Conservation (phyloP, 2,888 invertebrate species). For the Yponomeuta plumbellus region DNA sequence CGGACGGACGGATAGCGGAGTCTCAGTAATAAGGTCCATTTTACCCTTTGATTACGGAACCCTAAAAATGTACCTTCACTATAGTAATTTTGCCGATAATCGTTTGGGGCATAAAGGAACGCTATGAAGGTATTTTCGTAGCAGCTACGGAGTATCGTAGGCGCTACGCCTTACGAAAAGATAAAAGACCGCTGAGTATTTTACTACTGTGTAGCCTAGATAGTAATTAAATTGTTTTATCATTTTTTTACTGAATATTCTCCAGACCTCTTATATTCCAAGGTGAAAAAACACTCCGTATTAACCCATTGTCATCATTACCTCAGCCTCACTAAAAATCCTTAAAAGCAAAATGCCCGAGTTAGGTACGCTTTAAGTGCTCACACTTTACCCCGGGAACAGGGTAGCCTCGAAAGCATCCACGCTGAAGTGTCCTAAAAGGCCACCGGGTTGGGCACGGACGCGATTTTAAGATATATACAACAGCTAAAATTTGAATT, state of each 20-base stretch:
- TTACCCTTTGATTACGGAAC: too few species aligned
- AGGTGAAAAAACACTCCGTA: not conserved
- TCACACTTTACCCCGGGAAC: not conserved
- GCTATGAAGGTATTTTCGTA: too few species aligned
- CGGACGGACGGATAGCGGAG: too few species aligned
- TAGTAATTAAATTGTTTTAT: too few species aligned
- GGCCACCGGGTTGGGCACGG: conserved; percentile 34
- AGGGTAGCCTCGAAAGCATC: conserved; percentile 25
- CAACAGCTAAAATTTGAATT: conserved; percentile 30
- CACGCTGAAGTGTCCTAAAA: conserved; percentile 42
- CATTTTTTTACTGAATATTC: not conserved
- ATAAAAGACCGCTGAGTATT: too few species aligned
- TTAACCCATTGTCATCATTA: not conserved
- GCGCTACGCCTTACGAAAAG: too few species aligned
- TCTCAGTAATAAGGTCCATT: too few species aligned
- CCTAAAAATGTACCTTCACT: too few species aligned
- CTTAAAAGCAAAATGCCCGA: not conserved
- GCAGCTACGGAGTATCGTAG: too few species aligned
- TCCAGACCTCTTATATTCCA: not conserved
- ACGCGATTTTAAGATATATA: conserved; percentile 47
- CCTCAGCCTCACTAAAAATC: not conserved
- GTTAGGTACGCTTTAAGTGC: not conserved
- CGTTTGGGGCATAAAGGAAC: too few species aligned
- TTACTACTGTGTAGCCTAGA: too few species aligned
- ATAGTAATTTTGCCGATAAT: too few species aligned